Evolutionary conservation across 2,888 invertebrate species (phyloP), one percentile per base, ranked within the genome.

Genomic region (Lucinisca nassula): DNA sequence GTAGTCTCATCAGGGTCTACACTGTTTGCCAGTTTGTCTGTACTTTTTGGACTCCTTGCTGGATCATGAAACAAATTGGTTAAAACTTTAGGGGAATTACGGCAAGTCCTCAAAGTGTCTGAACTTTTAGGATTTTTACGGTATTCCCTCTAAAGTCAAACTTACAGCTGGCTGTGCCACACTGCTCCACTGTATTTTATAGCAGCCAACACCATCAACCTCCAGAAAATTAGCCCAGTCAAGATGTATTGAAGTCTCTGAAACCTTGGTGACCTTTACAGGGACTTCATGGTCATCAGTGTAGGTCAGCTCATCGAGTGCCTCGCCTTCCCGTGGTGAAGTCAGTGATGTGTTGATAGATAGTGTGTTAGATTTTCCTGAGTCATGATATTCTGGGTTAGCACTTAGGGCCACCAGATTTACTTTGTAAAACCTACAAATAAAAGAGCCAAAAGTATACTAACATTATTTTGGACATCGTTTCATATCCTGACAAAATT

Each of bases 151-250:
- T n/a, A n/a, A n/a, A n/a, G n/a, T n/a, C n/a, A n/a, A n/a, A 92
- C 95, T 93, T 84, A 96, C 96, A 45, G 95, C 94, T n/a, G 96
- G 96, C 82, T 96, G 96, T 6, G 95, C 95, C 14, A 95, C 95
- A 89, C 95, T 95, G 88, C 95, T 95, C 96, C 96, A 96, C 80
- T 95, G 94, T 61, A 96, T 94, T 85, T 94, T 95, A 90, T 95
- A 96, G 84, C 93, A 93, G 0, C 92, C 89, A 74, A 96, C 90
- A 6, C 93, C 95, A 6, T 95, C 94, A 8, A 93, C 92, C 83
- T 94, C 95, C 38, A 93, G 55, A 91, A 95, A 95, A 24, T 90
- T 87, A 67, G 90, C 88, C 96, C 96, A 96, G 90, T 96, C 96
- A 35, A 96, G 88, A 79, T 95, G 95, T 49, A 96, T 95, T 21